Conservation (phyloP, 2,888 invertebrate genomes). For the Pedicia rivosa region DNA sequence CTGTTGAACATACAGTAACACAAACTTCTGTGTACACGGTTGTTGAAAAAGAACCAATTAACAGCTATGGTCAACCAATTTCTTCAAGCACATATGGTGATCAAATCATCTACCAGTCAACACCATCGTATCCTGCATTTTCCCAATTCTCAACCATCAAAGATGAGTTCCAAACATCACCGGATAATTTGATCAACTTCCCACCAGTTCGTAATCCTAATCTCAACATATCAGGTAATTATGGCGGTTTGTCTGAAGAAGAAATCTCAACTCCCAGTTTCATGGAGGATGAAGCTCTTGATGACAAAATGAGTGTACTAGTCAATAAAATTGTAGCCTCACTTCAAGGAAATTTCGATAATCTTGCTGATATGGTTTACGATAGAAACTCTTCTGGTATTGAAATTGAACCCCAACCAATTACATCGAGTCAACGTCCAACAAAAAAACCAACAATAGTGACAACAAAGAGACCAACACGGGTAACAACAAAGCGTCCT, state of each 20-base stretch:
- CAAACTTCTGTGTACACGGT: constrained; percentile 19
- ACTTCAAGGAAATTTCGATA: constrained; percentile 67
- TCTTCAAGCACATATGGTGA: background rate
- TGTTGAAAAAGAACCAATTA: constrained; percentile 6
- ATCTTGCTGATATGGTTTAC: constrained; percentile 59
- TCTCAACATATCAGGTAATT: constrained; percentile 48
- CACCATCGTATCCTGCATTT: constrained; percentile 26
- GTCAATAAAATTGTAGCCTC: constrained; percentile 74
- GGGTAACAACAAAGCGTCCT: constrained; percentile 11
- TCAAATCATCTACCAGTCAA: constrained; percentile 14
- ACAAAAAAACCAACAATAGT: constrained; percentile 12
- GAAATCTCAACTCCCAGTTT: constrained; percentile 65
- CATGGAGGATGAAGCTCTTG: constrained; percentile 56
- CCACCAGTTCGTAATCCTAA: constrained; percentile 76
- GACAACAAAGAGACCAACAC: constrained; percentile 9
- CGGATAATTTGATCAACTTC: constrained; percentile 60
- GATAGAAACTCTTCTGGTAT: constrained; percentile 29
- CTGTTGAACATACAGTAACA: constrained; percentile 7
- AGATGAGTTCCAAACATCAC: constrained; percentile 44
- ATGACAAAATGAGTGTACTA: constrained; percentile 64
- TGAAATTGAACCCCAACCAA: constrained; percentile 4
- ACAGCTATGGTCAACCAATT: constrained; percentile 3
- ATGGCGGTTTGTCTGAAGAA: constrained; percentile 32
- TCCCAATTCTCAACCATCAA: constrained; percentile 5
- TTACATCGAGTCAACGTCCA: background rate